Conservation (phyloP, 2,888 invertebrate species). For the Lordiphosa fenestrarum region DNA sequence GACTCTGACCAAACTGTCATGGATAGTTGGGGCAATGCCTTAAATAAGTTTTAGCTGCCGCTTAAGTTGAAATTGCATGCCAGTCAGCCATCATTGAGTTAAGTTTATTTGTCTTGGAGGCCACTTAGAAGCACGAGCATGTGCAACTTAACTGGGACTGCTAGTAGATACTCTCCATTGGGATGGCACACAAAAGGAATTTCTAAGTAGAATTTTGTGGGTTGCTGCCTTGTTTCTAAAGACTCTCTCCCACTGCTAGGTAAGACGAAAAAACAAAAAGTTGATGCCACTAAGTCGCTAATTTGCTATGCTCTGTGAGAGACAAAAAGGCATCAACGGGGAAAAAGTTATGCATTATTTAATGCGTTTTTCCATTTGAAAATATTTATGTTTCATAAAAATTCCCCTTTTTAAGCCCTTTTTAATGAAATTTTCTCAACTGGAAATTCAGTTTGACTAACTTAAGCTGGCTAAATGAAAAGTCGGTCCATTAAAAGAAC, state of each 20-base stretch:
- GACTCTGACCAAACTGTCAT: constrained; percentile 18
- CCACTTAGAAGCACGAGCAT: constrained; percentile 27
- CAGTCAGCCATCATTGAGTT: constrained; percentile 35
- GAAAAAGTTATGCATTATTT: constrained; percentile 7
- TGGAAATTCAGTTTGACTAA: constrained; percentile 4
- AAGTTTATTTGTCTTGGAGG: constrained; percentile 46
- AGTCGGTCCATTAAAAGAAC: constrained; percentile 30
- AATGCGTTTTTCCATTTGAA: neutral
- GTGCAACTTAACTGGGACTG: constrained; percentile 35
- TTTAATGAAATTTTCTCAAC: neutral
- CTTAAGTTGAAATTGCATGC: constrained; percentile 39
- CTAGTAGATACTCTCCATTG: constrained; percentile 1
- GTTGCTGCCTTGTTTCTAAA: constrained; percentile 2
- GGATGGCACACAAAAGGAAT: constrained; percentile 29
- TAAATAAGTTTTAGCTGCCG: constrained; percentile 31
- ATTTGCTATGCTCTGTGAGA: constrained; percentile 33
- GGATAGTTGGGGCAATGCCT: constrained; percentile 25
- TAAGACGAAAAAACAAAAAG: constrained; percentile 10
- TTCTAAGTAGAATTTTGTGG: constrained; percentile 24
- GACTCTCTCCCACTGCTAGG: neutral
- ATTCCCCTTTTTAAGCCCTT: neutral
- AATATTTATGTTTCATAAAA: neutral
- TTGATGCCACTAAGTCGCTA: constrained; percentile 20
- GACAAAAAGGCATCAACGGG: neutral
- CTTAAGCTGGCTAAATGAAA: constrained; percentile 6